Base-by-base conservation (phyloP, 2,797 vertebrate species). In the Rhadinocentrus ornatus region DNA sequence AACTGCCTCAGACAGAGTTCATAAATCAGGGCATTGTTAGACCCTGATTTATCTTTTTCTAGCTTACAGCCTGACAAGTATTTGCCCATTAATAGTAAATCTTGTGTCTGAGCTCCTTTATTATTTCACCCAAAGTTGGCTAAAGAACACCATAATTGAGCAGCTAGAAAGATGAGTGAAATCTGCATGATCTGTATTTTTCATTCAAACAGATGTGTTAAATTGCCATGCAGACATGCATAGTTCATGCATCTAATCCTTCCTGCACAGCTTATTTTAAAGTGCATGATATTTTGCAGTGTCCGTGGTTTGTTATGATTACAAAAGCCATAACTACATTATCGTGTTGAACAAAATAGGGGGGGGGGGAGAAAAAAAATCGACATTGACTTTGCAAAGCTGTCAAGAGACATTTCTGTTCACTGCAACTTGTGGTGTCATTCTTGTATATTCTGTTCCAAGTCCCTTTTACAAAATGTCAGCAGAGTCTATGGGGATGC, bases 381-480 rank as follows among this genome's bases (percentile, higher is more conserved):
- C 41, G 10, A 54, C 77, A 69, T 83, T 76, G 78, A 69, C 29
- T 75, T 64, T 63, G 55, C 13, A 2, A 32, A 11, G 61, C 71
- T 65, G 61, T 72, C 64, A 56, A 24, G 60, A 77, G 72, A 76
- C 55, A 48, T 27, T 75, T 60, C 60, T 76, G 70, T 46, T 66
- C 59, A 55, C 77, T 66, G 55, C 59, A 53, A 55, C 68, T 70
- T 64, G 65, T 71, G 68, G 74, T 78, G 62, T 67, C 69, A 78
- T 73, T 79, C 59, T 69, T 24, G 50, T 71, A 69, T 77, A 79
- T 78, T 79, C 59, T 73, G 76, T 53, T 81, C 57, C 29, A 73
- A 81, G 84, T 85, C 82, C 69, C 62, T 82, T 52, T 70, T 64
- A 69, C 58, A 69, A 84, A 87, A 86, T 85, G 82, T 88, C 71